Evolutionary conservation across 2,113 vertebrate genomes (phyloP).

Genomic region (Chroicocephalus ridibundus): DNA sequence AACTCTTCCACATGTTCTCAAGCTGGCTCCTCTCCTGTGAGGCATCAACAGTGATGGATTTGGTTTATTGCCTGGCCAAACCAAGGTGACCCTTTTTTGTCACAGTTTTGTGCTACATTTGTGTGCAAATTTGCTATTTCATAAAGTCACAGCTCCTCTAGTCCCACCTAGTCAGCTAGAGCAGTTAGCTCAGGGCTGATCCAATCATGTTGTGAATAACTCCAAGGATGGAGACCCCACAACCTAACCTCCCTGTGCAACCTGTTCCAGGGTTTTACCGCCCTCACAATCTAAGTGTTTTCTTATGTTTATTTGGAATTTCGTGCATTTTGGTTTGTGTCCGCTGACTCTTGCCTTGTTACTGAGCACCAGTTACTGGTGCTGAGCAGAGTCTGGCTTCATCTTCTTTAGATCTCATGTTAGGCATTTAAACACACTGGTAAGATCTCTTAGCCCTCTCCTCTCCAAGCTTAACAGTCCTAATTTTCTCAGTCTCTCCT

Average conservation of each 20-base stretch:
- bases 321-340: background rate
- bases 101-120: background rate
- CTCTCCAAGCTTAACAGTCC: background rate
- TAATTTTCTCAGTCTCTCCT: background rate
- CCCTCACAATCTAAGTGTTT: background rate
- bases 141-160: background rate
- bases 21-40: accelerated
- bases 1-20: background rate
- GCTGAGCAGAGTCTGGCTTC: background rate
- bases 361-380: background rate
- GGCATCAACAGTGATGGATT: background rate
- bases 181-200: background rate
- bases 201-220: background rate
- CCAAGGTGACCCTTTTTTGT: background rate
- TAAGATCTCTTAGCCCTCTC: background rate
- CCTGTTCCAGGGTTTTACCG: background rate
- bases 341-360: background rate
- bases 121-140: background rate
- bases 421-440: background rate
- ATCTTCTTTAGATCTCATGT: background rate
- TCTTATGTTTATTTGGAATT: background rate
- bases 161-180: background rate
- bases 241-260: too few relatives aligned
- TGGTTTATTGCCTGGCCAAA: background rate
- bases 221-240: background rate